Percentiles rank a stretch among this genome's conserved stretches.
These are phyloP conservation scores for Beroe ovata DNA, from an alignment of 37 sponge, comb jelly and placozoan genomes.

Conservation along the genomic window DNA sequence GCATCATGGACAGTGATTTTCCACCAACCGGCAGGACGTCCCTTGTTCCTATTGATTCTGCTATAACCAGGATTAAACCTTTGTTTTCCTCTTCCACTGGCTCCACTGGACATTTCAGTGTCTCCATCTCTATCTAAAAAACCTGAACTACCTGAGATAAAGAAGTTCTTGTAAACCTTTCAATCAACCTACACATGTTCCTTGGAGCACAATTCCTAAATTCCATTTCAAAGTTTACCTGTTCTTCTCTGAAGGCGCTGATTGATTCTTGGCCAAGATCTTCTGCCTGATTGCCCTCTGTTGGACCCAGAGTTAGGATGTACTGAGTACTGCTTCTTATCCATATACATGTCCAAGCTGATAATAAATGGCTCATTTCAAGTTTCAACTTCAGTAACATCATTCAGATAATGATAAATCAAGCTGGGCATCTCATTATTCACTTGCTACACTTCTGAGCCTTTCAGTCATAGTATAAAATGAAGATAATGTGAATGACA, in stretches of 20 bases:
- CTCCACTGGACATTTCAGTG: conserved; percentile 37
- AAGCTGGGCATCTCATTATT: too few species aligned
- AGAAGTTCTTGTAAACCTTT: too few species aligned
- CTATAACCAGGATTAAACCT: conserved; percentile 40
- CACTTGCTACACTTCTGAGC: too few species aligned
- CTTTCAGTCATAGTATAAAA: too few species aligned
- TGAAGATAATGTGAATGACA: too few species aligned
- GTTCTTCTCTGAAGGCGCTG: not conserved
- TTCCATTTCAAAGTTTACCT: too few species aligned
- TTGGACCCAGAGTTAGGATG: conserved; percentile 2
- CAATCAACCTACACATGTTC: too few species aligned
- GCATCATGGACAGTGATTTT: conserved; percentile 64
- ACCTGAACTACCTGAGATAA: conserved; percentile 16
- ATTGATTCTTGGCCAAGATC: conserved; percentile 57
- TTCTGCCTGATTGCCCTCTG: not conserved
- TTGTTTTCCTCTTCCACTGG: not conserved
- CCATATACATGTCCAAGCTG: conserved; percentile 14
- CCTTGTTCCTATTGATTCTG: not conserved
- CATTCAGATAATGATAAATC: too few species aligned
- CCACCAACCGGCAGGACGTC: conserved; percentile 11
- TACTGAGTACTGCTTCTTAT: conserved; percentile 28
- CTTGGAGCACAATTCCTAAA: too few species aligned
- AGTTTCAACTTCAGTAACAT: too few species aligned
- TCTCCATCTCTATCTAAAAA: conserved; percentile 64
- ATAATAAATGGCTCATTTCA: too few species aligned